Conservation (phyloP, 2,888 invertebrate genomes). For the Aphelenchoides bicaudatus region DNA sequence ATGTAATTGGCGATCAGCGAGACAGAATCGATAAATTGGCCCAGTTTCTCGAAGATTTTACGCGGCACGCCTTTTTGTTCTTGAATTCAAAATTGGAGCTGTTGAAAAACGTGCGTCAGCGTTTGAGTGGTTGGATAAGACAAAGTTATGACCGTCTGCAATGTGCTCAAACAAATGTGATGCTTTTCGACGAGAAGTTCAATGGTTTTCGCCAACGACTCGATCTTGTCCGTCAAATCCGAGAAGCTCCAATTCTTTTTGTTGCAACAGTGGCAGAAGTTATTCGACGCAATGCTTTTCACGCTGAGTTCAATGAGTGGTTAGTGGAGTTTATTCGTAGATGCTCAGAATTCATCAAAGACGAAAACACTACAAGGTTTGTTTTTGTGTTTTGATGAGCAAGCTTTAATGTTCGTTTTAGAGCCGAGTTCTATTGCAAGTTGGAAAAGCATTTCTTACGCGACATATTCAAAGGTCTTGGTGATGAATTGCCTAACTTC, state of each 20-base stretch:
- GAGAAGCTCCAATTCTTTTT: conserved; percentile 49
- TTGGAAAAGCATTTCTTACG: conserved; percentile 78
- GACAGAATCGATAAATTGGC: conserved; percentile 17
- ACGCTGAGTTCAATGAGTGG: conserved; percentile 44
- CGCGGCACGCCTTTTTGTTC: conserved; percentile 35
- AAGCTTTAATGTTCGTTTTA: too few relatives aligned
- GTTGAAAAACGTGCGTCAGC: conserved; percentile 39
- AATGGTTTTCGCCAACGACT: conserved; percentile 32
- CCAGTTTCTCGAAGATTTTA: conserved; percentile 31
- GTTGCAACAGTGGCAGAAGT: conserved; percentile 52
- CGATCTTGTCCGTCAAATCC: conserved; percentile 36
- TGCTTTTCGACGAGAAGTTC: conserved; percentile 47
- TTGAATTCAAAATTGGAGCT: conserved; percentile 49
- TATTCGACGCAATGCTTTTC: conserved; percentile 43
- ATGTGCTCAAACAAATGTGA: conserved; percentile 37
- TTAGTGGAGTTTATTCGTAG: conserved; percentile 39
- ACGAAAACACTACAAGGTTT: conserved; percentile 77
- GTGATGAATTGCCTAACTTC: conserved; percentile 78
- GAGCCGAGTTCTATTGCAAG: conserved; percentile 73
- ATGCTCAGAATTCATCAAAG: conserved; percentile 70
- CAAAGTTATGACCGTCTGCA: conserved; percentile 45
- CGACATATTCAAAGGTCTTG: conserved; percentile 82
- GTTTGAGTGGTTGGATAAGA: conserved; percentile 45
- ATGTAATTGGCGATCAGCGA: conserved; percentile 25
- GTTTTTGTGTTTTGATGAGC: too few relatives aligned